phyloP scores from a whole-genome alignment of 2,888 invertebrate species.

The Gisinianus flammeolus region DNA sequence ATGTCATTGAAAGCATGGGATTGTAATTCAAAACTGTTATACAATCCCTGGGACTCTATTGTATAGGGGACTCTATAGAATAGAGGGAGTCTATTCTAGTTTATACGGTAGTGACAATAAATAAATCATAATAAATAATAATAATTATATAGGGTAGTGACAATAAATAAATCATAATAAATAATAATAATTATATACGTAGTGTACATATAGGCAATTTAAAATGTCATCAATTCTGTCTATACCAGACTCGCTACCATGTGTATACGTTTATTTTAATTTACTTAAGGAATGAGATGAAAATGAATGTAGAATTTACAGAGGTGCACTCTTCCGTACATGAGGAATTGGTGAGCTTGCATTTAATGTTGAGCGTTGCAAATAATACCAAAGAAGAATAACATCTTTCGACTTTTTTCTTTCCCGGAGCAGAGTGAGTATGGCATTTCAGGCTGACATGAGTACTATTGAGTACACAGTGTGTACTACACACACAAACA shows the following conservation, averaged over 20 bases:
- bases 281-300: no score
- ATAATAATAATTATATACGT: not conserved
- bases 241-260: not conserved
- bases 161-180: not conserved
- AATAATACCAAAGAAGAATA: not conserved
- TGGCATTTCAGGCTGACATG: not conserved
- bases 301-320: not conserved
- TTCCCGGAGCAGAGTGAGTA: constrained; percentile 7
- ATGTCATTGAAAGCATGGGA: no score
- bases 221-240: no score
- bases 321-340: not conserved
- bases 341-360: not conserved
- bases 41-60: not conserved
- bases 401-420: not conserved
- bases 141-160: not conserved
- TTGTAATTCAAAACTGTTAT: not conserved
- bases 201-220: not conserved
- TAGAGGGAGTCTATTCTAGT: no score
- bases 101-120: not conserved
- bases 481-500: not conserved
- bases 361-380: not conserved
- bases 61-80: no score
- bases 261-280: no score
- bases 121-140: not conserved
- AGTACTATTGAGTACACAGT: not conserved